Evolutionary conservation across 2,888 invertebrate species (phyloP).

Genomic region (Scaptodrosophila latifasciaeformis): DNA sequence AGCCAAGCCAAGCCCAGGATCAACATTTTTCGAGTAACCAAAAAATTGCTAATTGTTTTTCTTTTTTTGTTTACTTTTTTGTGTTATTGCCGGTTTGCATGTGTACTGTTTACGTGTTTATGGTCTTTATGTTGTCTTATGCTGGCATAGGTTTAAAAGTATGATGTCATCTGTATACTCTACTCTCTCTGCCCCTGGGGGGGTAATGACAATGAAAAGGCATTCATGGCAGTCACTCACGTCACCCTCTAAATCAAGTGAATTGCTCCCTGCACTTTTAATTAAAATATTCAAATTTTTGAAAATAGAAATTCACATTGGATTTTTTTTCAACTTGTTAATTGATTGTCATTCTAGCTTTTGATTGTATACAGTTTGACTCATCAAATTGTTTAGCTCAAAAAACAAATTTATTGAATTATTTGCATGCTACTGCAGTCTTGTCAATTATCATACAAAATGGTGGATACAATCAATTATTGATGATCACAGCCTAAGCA

Average conservation of each 20-base stretch:
- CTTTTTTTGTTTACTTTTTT: no score
- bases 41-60: no score
- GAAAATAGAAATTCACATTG: neutral
- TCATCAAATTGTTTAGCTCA: no score
- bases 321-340: conserved; percentile 13
- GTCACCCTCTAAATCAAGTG: conserved; percentile 27
- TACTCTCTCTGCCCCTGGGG: conserved; percentile 8
- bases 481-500: no score
- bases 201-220: neutral
- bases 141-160: neutral
- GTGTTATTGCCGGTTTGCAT: neutral
- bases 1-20: conserved; percentile 54
- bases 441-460: no score
- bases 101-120: neutral
- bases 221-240: conserved; percentile 14
- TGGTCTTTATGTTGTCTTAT: conserved; percentile 40
- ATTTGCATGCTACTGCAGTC: no score
- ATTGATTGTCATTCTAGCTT: conserved; percentile 29
- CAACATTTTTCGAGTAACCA: no score
- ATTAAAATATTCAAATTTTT: conserved; percentile 35
- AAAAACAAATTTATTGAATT: no score
- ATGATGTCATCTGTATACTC: no score
- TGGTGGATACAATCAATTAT: no score
- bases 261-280: neutral
- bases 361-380: conserved; percentile 15